Evolutionary conservation across 2,797 vertebrate species (phyloP), one percentile per base, ranked within the genome.

Genomic region (Sciaenops ocellatus): DNA sequence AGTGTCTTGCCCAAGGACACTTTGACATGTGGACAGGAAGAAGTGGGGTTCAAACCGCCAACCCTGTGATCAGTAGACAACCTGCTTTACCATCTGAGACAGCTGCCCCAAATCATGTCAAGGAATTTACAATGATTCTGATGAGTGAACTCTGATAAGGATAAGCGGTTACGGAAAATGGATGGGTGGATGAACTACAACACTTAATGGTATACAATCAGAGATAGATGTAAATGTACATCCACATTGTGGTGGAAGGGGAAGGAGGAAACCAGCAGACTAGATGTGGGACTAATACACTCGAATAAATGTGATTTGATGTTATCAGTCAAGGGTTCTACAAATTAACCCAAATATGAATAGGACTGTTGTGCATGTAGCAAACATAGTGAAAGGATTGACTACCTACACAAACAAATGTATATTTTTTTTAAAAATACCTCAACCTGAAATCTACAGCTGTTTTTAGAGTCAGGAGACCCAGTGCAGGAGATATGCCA

Each of bases 401-500:
- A 41, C 47, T 12, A 41, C n/a, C 10, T 22, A 13, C 12, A 54
- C 18, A 9, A 63, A 13, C 6, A 76, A 15, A 59, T n/a, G 57
- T 38, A 46, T 28, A 15, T 2, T 8, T 8, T 8, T 38, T 38
- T 38, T 9, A 44, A 44, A 54, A 66, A 48, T 46, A 50, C 34
- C 17, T 38, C 28, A 62, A 17, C 47, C 28, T 46, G 28, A 69
- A 50, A 74, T 51, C 20, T 50, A 50, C 65, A 73, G 34, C 26
- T 69, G 38, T 52, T 63, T 30, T 3, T 41, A 42, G 44, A 50
- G 34, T 28, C 24, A 6, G 47, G 20, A 66, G n/a, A 50, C 12
- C 15, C 13, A 46, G 5, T 38, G 15, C 3, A 59, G 41, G 28
- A 68, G 57, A 18, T 26, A 38, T 24, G 55, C 38, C 34, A 55